Conservation (phyloP, 1,140 invertebrate species). For the Lepidotrigona ventralis region DNA sequence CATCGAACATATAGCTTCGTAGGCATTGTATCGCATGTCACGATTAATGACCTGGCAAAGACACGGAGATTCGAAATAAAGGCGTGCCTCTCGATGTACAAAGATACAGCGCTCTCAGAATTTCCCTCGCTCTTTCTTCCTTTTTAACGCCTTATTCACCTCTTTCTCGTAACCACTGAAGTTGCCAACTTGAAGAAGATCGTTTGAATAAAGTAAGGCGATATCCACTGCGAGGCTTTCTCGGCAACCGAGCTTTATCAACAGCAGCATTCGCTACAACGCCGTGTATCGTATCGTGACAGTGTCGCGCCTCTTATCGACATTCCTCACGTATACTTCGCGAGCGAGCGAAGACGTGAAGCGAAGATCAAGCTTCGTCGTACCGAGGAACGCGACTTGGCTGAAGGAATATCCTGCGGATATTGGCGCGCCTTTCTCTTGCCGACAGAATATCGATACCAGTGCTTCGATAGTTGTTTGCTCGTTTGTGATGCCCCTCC, state of each 20-base stretch:
- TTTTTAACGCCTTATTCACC: background rate
- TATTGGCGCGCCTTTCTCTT: conserved; percentile 42
- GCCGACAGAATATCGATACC: conserved; percentile 46
- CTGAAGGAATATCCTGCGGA: conserved; percentile 37
- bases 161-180: background rate
- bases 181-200: background rate
- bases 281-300: background rate
- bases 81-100: background rate
- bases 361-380: too few species aligned
- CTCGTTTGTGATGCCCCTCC: conserved; percentile 14
- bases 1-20: background rate
- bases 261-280: background rate
- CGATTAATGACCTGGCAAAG: background rate
- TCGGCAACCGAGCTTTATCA: background rate
- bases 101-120: background rate
- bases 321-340: background rate
- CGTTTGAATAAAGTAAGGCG: background rate
- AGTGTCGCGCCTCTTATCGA: background rate
- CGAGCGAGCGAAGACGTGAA: background rate
- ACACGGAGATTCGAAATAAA: too few species aligned
- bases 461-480: conserved; percentile 38
- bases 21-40: too few species aligned
- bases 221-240: background rate
- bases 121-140: background rate
- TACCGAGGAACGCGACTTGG: background rate